These are phyloP conservation scores for Acleris holmiana DNA, from an alignment of 2,888 invertebrate genomes.

Conservation along the genomic window DNA sequence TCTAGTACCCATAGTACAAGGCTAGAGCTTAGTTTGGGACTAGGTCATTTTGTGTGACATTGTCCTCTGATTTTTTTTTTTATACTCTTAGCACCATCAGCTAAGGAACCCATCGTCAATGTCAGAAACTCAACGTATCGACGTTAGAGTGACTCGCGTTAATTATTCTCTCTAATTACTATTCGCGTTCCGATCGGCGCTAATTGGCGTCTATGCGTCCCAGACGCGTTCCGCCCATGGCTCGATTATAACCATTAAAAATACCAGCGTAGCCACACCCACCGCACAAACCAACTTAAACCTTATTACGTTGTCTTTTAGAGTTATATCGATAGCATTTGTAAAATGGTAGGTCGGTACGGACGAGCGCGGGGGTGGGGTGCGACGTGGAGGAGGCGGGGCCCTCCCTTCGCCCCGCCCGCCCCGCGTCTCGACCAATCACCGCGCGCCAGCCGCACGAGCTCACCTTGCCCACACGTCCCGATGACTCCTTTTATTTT, in stretches of 20 bases:
- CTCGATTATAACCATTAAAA: constrained; percentile 74
- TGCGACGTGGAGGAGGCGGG: constrained; percentile 68
- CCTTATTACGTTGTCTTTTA: constrained; percentile 50
- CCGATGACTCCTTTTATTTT: constrained; percentile 63
- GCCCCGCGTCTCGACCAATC: constrained; percentile 74
- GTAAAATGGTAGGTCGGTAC: constrained; percentile 65
- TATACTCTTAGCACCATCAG: too few species aligned
- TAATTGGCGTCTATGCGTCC: constrained; percentile 79
- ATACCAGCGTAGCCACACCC: constrained; percentile 57
- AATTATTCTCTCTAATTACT: constrained; percentile 72
- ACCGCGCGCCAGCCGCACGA: constrained; percentile 65
- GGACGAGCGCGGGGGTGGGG: constrained; percentile 67
- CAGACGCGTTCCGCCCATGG: constrained; percentile 80
- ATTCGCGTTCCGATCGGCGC: constrained; percentile 64
- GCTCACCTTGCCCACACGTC: constrained; percentile 80
- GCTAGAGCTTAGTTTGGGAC: too few species aligned
- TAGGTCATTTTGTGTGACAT: too few species aligned
- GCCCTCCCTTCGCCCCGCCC: constrained; percentile 72
- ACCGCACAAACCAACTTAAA: constrained; percentile 49
- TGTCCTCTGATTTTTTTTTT: too few species aligned
- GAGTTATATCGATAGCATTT: constrained; percentile 57
- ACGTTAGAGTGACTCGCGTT: constrained; percentile 23
- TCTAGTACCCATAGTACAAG: too few species aligned
- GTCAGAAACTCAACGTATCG: too few species aligned
- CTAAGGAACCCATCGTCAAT: too few species aligned